These are phyloP conservation scores for Chaunax sp. DNA, from an alignment of 2,797 vertebrate genomes.

Conservation along the genomic window DNA sequence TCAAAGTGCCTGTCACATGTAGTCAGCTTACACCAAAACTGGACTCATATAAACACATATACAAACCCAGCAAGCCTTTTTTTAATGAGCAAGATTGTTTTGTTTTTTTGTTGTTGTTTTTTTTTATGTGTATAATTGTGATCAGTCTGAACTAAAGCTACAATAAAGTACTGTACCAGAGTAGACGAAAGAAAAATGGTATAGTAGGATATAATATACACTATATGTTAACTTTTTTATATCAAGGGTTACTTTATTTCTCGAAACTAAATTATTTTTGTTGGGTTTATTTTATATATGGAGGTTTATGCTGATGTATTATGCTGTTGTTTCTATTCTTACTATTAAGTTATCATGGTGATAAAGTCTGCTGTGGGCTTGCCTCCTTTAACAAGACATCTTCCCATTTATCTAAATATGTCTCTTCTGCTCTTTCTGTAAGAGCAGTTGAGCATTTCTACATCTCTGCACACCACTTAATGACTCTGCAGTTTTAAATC, in stretches of 20 bases:
- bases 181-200: constrained; percentile 37
- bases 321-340: constrained; percentile 46
- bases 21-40: constrained; percentile 73
- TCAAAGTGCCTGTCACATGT: constrained; percentile 77
- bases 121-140: constrained; percentile 51
- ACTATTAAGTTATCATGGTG: constrained; percentile 66
- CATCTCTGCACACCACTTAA: constrained; percentile 26
- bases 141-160: constrained; percentile 48
- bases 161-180: constrained; percentile 55
- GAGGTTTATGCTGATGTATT: constrained; percentile 45
- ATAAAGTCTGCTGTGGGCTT: constrained; percentile 55
- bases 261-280: constrained; percentile 69
- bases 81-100: constrained; percentile 55
- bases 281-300: constrained; percentile 51
- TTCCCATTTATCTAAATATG: constrained; percentile 19
- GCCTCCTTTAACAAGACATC: constrained; percentile 34
- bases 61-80: constrained; percentile 62
- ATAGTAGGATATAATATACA: constrained; percentile 42
- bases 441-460: constrained; percentile 39
- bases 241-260: constrained; percentile 63
- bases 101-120: too few species aligned
- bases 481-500: constrained; percentile 75
- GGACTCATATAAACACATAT: constrained; percentile 50
- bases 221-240: constrained; percentile 53
- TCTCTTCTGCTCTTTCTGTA: constrained; percentile 22